Evolutionary conservation across 2,113 vertebrate species (phyloP), one percentile per base, ranked within the genome.

Genomic region (Manacus vitellinus): DNA sequence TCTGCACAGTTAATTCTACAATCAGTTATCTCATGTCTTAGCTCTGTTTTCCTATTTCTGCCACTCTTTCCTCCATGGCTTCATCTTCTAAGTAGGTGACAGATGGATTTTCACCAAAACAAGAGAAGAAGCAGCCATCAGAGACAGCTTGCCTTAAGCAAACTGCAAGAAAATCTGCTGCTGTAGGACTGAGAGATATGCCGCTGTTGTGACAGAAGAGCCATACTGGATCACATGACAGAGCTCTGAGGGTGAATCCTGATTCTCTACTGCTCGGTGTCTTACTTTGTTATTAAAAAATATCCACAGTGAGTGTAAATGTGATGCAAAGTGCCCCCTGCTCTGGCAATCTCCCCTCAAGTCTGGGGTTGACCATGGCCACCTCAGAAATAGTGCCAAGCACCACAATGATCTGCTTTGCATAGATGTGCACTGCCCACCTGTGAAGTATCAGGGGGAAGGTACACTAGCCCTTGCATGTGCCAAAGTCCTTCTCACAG

Each of bases 31-130:
- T 89, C 49, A 37, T 75, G 49, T n/a, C 14, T 80, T 84, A 70
- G 25, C 30, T 77, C 49, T 85, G 23, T 56, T 94, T 93, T 85
- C 67, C 27, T 85, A n/a, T 70, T 93, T 92, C 47, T 94, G 46
- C n/a, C 23, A 44, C 55, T 62, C 63, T 77, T 93, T 90, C 28
- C 28, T 92, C 52, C 44, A 13, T 90, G 75, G 27, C 22, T 86
- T 89, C 61, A n/a, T 81, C 51, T 74, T 88, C 68, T 76, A 15
- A 81, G 68, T 41, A 59, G 19, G 28, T 83, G 44, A 88, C 82
- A 91, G 93, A 85, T 92, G 92, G 85, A 92, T 88, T 95, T 92
- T 74, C 68, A 95, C 85, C 88, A 94, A 94, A 86, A 71, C 71
- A 93, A 90, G 78, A 83, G 78, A 93, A 86, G 72, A 80, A 88